A percentile compares a stretch with the other conserved stretches of the same genome.
Conservation (phyloP, 2,113 vertebrate species). For the Chiloscyllium plagiosum region DNA sequence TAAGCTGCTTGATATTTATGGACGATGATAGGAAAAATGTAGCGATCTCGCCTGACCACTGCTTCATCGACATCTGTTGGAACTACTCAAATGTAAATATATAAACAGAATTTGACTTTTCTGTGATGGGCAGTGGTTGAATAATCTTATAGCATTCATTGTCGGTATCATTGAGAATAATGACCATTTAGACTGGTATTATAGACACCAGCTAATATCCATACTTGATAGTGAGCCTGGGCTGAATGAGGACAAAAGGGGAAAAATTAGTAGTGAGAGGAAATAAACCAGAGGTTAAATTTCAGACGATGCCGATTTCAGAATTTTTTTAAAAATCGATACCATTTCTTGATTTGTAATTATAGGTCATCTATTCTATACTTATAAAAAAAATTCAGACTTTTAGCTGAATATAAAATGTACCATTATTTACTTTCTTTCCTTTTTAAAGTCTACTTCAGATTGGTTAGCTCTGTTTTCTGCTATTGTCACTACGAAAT, state of each 20-base stretch:
- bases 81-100: background rate
- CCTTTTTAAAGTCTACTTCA: background rate
- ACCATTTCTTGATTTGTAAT: background rate
- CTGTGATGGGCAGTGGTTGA: background rate
- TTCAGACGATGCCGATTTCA: background rate
- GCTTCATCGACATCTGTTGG: background rate
- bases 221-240: background rate
- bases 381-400: background rate
- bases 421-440: background rate
- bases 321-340: background rate
- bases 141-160: background rate
- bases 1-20: background rate
- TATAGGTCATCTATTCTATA: background rate
- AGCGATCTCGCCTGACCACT: background rate
- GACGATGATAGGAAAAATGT: background rate
- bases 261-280: background rate
- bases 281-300: background rate
- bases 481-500: background rate
- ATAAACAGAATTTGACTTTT: background rate
- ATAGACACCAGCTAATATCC: background rate
- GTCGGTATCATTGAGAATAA: background rate
- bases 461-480: background rate
- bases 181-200: background rate
- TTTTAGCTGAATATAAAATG: background rate
- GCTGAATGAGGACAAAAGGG: background rate